A percentile compares a stretch with the other conserved stretches of the same genome.
Evolutionary conservation across 1,140 invertebrate genomes (phyloP).

Genomic region (Hyles euphorbiae): DNA sequence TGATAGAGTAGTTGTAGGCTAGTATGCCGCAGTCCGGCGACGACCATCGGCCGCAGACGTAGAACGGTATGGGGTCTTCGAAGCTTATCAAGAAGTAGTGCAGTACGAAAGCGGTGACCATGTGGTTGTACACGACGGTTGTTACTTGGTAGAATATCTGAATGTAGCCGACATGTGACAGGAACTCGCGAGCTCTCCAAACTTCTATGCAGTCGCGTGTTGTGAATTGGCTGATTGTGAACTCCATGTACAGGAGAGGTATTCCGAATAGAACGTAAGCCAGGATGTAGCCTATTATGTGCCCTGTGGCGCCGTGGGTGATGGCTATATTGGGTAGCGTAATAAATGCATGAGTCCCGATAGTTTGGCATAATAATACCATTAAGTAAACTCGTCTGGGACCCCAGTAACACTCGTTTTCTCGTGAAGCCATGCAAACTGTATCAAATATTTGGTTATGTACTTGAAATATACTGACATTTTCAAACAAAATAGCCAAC

Average conservation of each 20-base stretch:
- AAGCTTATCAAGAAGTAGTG: slow-evolving; percentile 63
- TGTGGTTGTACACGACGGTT: slow-evolving; percentile 45
- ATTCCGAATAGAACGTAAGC: slow-evolving; percentile 64
- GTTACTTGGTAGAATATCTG: slow-evolving; percentile 40
- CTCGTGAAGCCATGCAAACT: background rate
- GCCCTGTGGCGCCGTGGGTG: slow-evolving; percentile 33
- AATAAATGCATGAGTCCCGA: slow-evolving; percentile 19
- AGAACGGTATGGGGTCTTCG: slow-evolving; percentile 52
- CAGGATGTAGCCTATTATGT: slow-evolving; percentile 25
- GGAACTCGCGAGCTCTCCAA: slow-evolving; percentile 49
- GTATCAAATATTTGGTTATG: background rate
- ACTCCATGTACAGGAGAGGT: slow-evolving; percentile 80
- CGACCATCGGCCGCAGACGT: slow-evolving; percentile 50
- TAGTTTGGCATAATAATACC: slow-evolving; percentile 24
- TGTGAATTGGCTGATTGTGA: slow-evolving; percentile 80
- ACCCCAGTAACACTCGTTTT: slow-evolving; percentile 8
- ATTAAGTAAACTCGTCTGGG: slow-evolving; percentile 21
- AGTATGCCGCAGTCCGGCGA: slow-evolving; percentile 42
- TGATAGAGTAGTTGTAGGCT: slow-evolving; percentile 44
- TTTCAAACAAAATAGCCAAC: background rate
- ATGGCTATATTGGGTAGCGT: slow-evolving; percentile 36
- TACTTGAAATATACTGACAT: background rate
- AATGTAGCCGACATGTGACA: slow-evolving; percentile 51
- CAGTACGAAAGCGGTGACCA: slow-evolving; percentile 34
- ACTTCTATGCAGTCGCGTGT: slow-evolving; percentile 77